These are phyloP conservation scores for Catharus minimus DNA, from an alignment of 2,113 vertebrate genomes.

Conservation along the genomic window DNA sequence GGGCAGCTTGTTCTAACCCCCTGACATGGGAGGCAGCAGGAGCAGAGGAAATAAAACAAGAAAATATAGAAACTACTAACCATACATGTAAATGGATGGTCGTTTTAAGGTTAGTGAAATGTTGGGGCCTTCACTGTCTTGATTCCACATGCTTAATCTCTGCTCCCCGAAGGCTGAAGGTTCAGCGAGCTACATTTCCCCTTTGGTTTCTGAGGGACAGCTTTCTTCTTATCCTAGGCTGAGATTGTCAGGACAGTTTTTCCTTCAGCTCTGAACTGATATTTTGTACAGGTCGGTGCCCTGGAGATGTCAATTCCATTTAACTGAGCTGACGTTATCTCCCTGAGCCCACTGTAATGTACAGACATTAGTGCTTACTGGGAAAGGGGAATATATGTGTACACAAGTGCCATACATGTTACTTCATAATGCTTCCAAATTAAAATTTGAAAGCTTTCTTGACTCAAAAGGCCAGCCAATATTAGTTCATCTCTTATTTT, in stretches of 20 bases:
- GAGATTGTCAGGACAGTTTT: neutral
- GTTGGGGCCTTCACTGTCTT: neutral
- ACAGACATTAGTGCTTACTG: rapidly evolving
- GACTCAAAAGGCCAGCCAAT: neutral
- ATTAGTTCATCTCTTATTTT: neutral
- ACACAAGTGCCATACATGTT: rapidly evolving
- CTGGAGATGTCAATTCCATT: neutral
- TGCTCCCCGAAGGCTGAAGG: neutral
- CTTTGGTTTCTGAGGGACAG: neutral
- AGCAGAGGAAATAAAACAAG: neutral
- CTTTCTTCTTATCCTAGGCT: neutral
- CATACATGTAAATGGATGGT: neutral
- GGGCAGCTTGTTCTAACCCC: neutral
- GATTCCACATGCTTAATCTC: neutral
- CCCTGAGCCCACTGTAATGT: neutral
- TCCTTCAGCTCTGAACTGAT: neutral
- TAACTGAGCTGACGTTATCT: neutral
- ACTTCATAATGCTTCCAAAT: neutral
- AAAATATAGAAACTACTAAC: neutral
- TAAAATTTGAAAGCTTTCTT: neutral
- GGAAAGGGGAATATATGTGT: neutral
- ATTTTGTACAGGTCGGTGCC: neutral
- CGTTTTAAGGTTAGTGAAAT: neutral
- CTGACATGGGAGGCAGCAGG: neutral
- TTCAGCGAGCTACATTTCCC: neutral